phyloP scores from a whole-genome alignment of 2,113 vertebrate species.

The Hippocampus zosterae region DNA sequence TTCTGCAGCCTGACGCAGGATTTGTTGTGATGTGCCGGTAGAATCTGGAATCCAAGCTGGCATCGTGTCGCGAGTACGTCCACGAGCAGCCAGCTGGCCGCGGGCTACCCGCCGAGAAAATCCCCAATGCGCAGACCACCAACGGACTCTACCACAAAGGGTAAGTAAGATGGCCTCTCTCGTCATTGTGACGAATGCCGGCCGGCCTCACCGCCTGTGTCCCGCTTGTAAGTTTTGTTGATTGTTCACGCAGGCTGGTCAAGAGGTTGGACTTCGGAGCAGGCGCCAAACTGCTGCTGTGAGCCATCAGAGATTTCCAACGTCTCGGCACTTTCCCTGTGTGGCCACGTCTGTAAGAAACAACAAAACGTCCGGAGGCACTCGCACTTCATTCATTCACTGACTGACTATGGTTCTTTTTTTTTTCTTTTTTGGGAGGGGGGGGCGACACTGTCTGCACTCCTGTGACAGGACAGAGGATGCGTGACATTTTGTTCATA shows the following conservation, averaged over 20 bases:
- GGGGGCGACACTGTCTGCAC: neutral
- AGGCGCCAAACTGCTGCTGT: slow-evolving; percentile 87
- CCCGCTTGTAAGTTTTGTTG: too few relatives aligned
- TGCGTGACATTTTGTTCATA: neutral
- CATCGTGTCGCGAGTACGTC: slow-evolving; percentile 93
- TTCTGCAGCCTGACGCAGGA: too few relatives aligned
- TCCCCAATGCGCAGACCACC: slow-evolving; percentile 64
- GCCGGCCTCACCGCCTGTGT: neutral
- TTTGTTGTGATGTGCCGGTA: slow-evolving; percentile 38
- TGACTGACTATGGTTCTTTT: neutral
- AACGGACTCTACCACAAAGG: slow-evolving; percentile 52
- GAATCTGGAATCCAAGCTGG: slow-evolving; percentile 96
- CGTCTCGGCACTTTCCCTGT: neutral
- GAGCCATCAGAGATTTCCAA: slow-evolving; percentile 35
- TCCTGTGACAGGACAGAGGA: neutral
- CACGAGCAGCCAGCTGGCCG: slow-evolving; percentile 96
- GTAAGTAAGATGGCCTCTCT: slow-evolving; percentile 19
- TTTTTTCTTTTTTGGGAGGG: too few relatives aligned
- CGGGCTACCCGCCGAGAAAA: slow-evolving; percentile 73
- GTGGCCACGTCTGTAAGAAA: neutral
- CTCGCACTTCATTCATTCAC: slow-evolving; percentile 44
- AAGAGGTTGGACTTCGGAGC: slow-evolving; percentile 62
- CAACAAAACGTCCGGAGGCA: slow-evolving; percentile 19
- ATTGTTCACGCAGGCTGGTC: slow-evolving; percentile 21
- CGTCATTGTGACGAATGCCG: neutral